Evolutionary conservation across 2,113 vertebrate genomes (phyloP).

Genomic region (Microcebus tavaratra): DNA sequence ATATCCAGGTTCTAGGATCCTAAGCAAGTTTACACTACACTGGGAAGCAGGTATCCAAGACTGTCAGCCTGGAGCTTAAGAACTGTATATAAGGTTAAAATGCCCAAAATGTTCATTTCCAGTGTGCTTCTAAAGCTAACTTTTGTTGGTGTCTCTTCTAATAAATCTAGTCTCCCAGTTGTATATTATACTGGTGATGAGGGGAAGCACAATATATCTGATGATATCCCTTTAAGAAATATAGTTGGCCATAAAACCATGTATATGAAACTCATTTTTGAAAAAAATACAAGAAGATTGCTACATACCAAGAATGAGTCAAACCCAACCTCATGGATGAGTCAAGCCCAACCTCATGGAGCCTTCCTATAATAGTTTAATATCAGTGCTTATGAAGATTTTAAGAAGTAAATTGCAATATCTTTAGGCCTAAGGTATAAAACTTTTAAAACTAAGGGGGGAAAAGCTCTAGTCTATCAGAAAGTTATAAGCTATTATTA

Average conservation of each 20-base stretch:
- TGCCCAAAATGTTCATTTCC: not conserved
- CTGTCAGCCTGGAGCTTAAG: not conserved
- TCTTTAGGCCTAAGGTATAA: not conserved
- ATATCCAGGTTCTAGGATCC: not conserved
- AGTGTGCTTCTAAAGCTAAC: not conserved
- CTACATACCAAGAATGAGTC: not conserved
- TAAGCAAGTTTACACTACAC: not conserved
- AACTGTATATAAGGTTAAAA: not conserved
- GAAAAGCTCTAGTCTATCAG: not conserved
- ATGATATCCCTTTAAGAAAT: not conserved
- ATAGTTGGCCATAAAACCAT: not conserved
- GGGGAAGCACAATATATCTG: not conserved
- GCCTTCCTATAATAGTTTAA: not conserved
- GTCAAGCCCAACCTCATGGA: not conserved
- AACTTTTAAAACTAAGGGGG: not conserved
- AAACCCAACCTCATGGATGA: not conserved
- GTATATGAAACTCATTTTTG: not conserved
- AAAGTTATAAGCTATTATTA: not conserved
- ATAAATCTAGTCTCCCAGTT: not conserved
- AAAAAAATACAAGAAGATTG: not conserved
- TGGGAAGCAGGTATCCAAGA: not conserved
- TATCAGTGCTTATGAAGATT: not conserved
- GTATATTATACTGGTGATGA: not conserved
- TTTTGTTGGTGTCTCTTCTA: not conserved
- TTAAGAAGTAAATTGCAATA: not conserved